Evolutionary conservation across 1,140 invertebrate species (phyloP).

Genomic region (Paraescarpia echinospica): DNA sequence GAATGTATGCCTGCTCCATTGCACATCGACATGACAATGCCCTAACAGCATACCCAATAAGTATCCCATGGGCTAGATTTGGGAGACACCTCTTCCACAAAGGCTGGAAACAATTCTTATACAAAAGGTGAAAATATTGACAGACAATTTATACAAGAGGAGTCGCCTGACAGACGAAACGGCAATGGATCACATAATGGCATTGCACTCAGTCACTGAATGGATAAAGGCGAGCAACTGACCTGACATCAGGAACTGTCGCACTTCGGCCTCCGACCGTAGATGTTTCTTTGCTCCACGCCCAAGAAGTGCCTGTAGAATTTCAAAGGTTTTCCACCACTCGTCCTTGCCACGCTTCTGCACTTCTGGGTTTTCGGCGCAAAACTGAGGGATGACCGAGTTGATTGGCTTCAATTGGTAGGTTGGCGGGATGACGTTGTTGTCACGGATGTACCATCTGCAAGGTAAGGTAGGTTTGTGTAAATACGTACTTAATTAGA

Average conservation of each 20-base stretch:
- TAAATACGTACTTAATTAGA: no score
- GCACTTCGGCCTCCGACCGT: neutral
- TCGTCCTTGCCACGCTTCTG: neutral
- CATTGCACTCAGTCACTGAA: neutral
- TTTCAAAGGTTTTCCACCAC: constrained; percentile 15
- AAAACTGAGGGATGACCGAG: constrained; percentile 13
- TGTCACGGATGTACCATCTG: constrained; percentile 26
- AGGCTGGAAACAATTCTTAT: no score
- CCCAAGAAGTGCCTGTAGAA: constrained; percentile 8
- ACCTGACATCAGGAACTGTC: constrained; percentile 26
- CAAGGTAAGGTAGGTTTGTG: neutral
- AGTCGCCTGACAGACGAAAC: no score
- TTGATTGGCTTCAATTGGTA: constrained; percentile 23
- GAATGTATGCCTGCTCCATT: no score
- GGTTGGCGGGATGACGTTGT: constrained; percentile 25
- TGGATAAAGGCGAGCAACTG: constrained; percentile 4
- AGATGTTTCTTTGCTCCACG: constrained; percentile 19
- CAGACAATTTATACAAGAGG: no score
- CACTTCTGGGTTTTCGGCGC: neutral
- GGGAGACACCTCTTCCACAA: no score
- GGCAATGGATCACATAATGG: no score
- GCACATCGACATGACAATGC: no score
- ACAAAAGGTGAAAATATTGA: no score
- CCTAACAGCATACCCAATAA: no score
- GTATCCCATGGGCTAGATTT: no score